Conservation (phyloP, 2,888 invertebrate species). For the Dasypogon diadema region DNA sequence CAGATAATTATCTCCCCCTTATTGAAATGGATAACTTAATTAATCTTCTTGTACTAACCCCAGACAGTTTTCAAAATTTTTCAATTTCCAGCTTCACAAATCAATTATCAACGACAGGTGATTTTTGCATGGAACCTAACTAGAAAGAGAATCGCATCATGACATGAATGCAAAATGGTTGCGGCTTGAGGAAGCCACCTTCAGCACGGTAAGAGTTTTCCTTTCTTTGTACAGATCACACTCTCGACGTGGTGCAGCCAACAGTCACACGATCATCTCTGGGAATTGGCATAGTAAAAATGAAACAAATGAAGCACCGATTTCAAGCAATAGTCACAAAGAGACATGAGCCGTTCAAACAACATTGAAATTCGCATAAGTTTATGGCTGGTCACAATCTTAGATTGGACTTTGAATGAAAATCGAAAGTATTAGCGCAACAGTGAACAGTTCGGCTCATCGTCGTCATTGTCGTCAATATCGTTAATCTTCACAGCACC, state of each 20-base stretch:
- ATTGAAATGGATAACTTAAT: conserved; percentile 57
- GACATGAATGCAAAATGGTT: conserved; percentile 19
- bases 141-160: neutral
- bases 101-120: too few relatives aligned
- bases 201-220: conserved; percentile 9
- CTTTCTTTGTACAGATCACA: neutral
- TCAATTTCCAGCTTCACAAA: neutral
- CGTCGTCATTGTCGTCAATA: neutral
- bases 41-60: neutral
- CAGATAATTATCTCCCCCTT: too few relatives aligned
- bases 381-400: conserved; percentile 2
- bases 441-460: neutral
- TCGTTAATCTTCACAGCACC: neutral
- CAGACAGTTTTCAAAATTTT: neutral
- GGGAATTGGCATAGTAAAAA: neutral
- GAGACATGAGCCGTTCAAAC: neutral
- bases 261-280: neutral
- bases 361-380: conserved; percentile 19
- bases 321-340: neutral
- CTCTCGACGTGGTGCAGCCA: neutral
- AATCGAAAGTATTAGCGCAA: conserved; percentile 14
- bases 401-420: neutral
- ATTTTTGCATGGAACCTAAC: neutral
- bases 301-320: neutral
- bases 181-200: conserved; percentile 4